Evolutionary conservation across 2,888 invertebrate species (phyloP).

Genomic region (Leptarthrus brevirostris): DNA sequence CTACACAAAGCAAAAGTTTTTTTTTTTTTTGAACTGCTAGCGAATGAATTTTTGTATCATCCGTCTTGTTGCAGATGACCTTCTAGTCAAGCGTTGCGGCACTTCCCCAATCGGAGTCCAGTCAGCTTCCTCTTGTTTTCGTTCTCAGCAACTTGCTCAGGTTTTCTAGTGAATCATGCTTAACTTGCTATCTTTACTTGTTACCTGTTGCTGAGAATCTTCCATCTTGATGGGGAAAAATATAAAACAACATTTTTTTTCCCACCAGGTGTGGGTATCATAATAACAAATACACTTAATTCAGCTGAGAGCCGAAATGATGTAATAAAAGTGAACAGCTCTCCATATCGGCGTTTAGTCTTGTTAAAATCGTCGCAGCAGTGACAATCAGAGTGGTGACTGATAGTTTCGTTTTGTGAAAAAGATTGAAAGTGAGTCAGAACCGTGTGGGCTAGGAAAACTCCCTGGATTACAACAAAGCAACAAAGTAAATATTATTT

Average conservation of each 20-base stretch:
- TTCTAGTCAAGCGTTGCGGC: neutral
- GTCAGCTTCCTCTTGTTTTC: too few relatives aligned
- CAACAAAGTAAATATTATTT: conserved; percentile 29
- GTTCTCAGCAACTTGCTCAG: too few relatives aligned
- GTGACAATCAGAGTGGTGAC: neutral
- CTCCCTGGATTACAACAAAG: neutral
- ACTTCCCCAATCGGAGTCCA: neutral
- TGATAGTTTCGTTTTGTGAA: neutral
- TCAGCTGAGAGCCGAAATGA: conserved; percentile 15
- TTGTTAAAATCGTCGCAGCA: neutral
- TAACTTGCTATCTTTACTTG: too few relatives aligned
- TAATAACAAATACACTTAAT: conserved; percentile 4
- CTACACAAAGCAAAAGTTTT: too few relatives aligned
- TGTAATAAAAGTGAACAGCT: conserved; percentile 47
- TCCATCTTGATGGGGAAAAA: conserved; percentile 2
- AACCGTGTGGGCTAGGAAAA: neutral
- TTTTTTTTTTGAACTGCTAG: neutral
- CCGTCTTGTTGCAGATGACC: neutral
- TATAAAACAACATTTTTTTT: neutral
- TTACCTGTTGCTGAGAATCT: neutral
- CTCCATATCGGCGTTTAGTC: conserved; percentile 28
- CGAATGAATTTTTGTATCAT: neutral
- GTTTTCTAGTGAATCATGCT: too few relatives aligned
- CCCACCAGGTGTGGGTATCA: neutral
- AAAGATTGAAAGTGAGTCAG: neutral